A percentile compares a stretch with the other conserved stretches of the same genome.
Conservation (phyloP, 2,888 invertebrate species). For the Heliconius aoede region DNA sequence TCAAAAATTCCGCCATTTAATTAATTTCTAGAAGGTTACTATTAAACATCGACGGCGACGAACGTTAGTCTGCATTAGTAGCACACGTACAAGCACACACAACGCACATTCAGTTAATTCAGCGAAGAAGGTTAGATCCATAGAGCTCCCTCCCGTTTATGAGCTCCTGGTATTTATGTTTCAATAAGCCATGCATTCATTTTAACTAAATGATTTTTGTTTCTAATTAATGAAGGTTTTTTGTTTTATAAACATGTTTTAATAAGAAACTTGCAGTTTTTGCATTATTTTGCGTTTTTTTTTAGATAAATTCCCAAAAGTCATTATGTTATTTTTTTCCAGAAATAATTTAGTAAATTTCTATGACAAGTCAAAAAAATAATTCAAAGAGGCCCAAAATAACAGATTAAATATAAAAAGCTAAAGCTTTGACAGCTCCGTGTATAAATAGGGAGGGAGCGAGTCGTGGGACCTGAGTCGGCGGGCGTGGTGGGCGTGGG, state of each 20-base stretch:
- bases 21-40: conserved; percentile 12
- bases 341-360: background rate
- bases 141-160: conserved; percentile 57
- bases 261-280: conserved; percentile 1
- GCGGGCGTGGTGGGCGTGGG: conserved; percentile 83
- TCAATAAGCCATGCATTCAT: conserved; percentile 41
- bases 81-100: conserved; percentile 79
- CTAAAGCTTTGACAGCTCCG: conserved; percentile 16
- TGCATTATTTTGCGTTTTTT: background rate
- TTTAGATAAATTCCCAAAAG: background rate
- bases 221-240: background rate
- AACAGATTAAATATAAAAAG: background rate
- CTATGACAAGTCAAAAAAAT: background rate
- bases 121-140: conserved; percentile 61
- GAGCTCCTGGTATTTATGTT: conserved; percentile 29
- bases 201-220: background rate
- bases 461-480: conserved; percentile 77
- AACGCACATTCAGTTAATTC: conserved; percentile 71
- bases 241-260: background rate
- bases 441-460: conserved; percentile 54
- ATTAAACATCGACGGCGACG: conserved; percentile 61
- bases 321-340: background rate
- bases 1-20: conserved; percentile 37
- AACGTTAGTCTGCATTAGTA: conserved; percentile 69
- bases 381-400: conserved; percentile 7